A percentile compares a stretch with the other conserved stretches of the same genome.
These are phyloP conservation scores for Chironomus striatipennis DNA, from an alignment of 1,140 invertebrate genomes.

Conservation along the genomic window DNA sequence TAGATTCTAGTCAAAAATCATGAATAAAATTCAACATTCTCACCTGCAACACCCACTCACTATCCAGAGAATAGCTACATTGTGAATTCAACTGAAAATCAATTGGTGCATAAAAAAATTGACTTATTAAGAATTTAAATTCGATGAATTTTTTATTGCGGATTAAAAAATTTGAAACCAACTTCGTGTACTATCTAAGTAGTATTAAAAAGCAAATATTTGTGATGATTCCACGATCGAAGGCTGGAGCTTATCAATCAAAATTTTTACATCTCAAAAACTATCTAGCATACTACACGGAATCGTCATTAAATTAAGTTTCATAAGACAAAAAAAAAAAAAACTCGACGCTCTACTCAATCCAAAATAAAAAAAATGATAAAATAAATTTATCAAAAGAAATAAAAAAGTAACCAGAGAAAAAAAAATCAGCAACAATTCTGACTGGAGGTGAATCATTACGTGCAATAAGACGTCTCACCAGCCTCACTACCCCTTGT, in stretches of 20 bases:
- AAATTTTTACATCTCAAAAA: neutral
- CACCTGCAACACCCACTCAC: no score
- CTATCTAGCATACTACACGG: neutral
- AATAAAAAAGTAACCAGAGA: neutral
- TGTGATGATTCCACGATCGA: neutral
- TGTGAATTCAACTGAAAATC: constrained; percentile 21
- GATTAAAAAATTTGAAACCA: neutral
- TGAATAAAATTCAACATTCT: no score
- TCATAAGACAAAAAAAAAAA: neutral
- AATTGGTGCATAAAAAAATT: constrained; percentile 13
- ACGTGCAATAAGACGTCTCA: neutral
- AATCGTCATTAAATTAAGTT: neutral
- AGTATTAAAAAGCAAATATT: neutral
- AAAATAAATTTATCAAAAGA: neutral
- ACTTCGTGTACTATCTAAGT: neutral
- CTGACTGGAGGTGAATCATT: neutral
- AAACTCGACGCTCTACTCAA: constrained; percentile 3
- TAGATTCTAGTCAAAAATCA: no score
- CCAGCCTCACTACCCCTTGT: neutral
- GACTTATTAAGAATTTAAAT: constrained; percentile 22
- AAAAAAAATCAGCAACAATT: neutral
- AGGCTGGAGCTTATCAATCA: neutral
- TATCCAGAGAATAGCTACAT: neutral
- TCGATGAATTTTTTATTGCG: neutral
- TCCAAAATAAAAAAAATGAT: neutral